phyloP scores from a whole-genome alignment of 2,888 invertebrate species.

The Harpagoxenus sublaevis region DNA sequence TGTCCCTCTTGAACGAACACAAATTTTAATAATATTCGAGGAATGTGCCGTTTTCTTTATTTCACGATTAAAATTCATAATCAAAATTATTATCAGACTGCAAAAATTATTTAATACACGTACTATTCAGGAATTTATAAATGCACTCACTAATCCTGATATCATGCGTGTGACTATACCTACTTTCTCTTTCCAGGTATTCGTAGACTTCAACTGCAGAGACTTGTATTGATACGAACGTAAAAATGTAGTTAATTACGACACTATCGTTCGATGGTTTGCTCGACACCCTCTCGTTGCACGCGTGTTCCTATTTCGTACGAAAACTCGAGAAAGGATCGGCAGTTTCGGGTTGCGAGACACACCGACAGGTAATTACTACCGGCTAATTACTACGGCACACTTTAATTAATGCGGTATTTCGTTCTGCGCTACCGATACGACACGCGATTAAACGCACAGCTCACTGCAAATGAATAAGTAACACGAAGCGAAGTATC shows the following conservation, averaged over 20 bases:
- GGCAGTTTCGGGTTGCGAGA: constrained; percentile 50
- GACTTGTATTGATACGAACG: background rate
- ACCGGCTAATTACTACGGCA: constrained; percentile 35
- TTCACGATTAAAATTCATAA: background rate
- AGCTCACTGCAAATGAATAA: constrained; percentile 34
- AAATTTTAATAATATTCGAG: constrained; percentile 6
- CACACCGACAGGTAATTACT: constrained; percentile 50
- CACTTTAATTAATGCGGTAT: constrained; percentile 56
- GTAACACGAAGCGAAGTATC: constrained; percentile 8
- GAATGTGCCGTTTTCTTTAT: background rate
- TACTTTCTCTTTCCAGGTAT: background rate
- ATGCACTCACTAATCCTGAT: background rate
- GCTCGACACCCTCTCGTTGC: background rate
- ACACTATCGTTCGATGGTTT: background rate
- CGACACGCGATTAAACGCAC: constrained; percentile 47
- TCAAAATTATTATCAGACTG: background rate
- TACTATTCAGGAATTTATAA: background rate
- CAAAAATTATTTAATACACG: background rate
- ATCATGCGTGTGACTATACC: too few relatives aligned
- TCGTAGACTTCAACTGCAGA: background rate
- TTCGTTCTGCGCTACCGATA: constrained; percentile 49
- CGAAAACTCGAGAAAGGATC: constrained; percentile 45
- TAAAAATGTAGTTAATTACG: constrained; percentile 32
- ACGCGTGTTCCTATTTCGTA: constrained; percentile 34
- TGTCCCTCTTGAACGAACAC: background rate